Evolutionary conservation across 2,113 vertebrate species (phyloP).

Genomic region (Triplophysa rosa): DNA sequence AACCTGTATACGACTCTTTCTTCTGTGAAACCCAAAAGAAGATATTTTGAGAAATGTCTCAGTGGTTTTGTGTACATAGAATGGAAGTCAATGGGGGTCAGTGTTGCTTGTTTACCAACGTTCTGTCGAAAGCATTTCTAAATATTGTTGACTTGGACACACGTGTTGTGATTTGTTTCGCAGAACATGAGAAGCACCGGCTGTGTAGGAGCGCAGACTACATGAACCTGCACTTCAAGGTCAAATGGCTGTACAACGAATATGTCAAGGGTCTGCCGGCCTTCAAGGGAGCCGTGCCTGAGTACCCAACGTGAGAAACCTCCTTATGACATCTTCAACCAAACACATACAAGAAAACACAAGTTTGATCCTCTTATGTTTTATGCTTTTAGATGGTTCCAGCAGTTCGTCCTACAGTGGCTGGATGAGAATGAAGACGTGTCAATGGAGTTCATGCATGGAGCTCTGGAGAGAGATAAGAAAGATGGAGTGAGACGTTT

Average conservation of each 20-base stretch:
- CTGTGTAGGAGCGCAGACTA: conserved; percentile 98
- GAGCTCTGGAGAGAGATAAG: conserved; percentile 95
- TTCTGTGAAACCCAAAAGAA: too few species aligned
- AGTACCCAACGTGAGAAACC: conserved; percentile 90
- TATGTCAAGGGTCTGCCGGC: conserved; percentile 88
- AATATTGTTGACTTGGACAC: too few species aligned
- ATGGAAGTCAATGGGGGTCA: too few species aligned
- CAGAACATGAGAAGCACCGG: conserved; percentile 93
- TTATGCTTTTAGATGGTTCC: conserved; percentile 83
- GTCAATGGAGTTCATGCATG: conserved; percentile 93
- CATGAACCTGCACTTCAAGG: conserved; percentile 99
- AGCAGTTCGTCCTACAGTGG: conserved; percentile 98
- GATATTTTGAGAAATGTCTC: too few species aligned
- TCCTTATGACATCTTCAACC: background rate
- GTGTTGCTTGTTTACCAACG: too few species aligned
- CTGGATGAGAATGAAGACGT: conserved; percentile 96
- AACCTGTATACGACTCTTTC: too few species aligned
- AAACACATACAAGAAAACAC: background rate
- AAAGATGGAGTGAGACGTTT: conserved; percentile 90
- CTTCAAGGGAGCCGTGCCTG: conserved; percentile 83
- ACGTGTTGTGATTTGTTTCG: background rate
- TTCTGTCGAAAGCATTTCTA: too few species aligned
- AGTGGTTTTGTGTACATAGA: too few species aligned
- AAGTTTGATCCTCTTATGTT: background rate
- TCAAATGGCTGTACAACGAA: conserved; percentile 97